A percentile compares a stretch with the other conserved stretches of the same genome.
Conservation (phyloP, 2,888 invertebrate genomes). For the Cheilosia variabilis region DNA sequence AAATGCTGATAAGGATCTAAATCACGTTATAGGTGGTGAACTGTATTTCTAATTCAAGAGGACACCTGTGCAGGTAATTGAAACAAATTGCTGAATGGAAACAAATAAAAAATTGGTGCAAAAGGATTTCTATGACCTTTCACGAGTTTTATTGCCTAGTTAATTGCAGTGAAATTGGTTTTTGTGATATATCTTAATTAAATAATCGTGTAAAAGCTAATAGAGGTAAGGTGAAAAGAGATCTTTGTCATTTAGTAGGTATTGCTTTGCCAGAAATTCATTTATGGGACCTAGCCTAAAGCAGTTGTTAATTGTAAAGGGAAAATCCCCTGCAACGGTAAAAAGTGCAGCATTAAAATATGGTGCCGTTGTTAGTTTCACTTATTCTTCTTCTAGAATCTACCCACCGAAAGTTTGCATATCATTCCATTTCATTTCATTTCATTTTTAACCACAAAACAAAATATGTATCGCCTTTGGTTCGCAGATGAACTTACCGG, state of each 20-base stretch:
- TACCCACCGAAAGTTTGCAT: too few relatives aligned
- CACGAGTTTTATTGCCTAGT: conserved; percentile 15
- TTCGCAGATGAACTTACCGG: too few relatives aligned
- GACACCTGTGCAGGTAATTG: conserved; percentile 76
- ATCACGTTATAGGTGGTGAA: conserved; percentile 70
- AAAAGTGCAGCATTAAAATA: too few relatives aligned
- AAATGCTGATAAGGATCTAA: conserved; percentile 55
- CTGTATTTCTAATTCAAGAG: conserved; percentile 69
- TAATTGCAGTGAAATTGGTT: conserved; percentile 31
- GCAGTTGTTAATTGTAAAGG: too few relatives aligned
- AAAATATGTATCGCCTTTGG: too few relatives aligned
- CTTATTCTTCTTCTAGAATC: too few relatives aligned
- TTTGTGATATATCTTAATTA: conserved; percentile 3
- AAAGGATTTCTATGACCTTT: conserved; percentile 44
- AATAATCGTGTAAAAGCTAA: not conserved
- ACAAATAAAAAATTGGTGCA: conserved; percentile 43
- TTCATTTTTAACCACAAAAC: too few relatives aligned
- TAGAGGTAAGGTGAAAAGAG: not conserved
- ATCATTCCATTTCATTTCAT: too few relatives aligned
- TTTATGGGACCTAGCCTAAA: too few relatives aligned
- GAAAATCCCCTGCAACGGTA: too few relatives aligned
- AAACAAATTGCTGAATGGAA: conserved; percentile 48
- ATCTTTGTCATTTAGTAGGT: not conserved
- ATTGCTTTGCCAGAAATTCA: too few relatives aligned
- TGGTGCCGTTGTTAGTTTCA: too few relatives aligned